These are phyloP conservation scores for Sander lucioperca DNA, from an alignment of 2,113 vertebrate genomes.

Conservation along the genomic window DNA sequence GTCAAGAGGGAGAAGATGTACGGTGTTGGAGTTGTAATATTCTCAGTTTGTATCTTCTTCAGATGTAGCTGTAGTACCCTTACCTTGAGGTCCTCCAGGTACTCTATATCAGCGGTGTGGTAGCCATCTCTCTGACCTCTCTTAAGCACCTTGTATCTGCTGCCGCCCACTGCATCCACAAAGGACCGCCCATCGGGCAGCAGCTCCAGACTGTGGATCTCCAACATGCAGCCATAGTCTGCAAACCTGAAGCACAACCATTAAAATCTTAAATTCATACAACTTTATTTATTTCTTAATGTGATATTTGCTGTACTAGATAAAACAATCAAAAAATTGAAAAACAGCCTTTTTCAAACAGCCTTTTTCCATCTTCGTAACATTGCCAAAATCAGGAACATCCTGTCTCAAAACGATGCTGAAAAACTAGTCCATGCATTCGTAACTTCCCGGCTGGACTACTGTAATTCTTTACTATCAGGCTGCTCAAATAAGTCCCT, in stretches of 20 bases:
- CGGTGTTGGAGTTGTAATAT: not conserved
- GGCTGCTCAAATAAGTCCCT: too few relatives aligned
- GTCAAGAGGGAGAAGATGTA: not conserved
- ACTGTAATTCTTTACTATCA: too few relatives aligned
- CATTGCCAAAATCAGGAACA: too few relatives aligned
- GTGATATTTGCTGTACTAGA: not conserved
- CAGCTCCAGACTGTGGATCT: constrained; percentile 86
- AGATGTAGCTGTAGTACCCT: not conserved
- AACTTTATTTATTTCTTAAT: not conserved
- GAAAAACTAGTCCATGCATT: too few relatives aligned
- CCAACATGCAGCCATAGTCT: constrained; percentile 91
- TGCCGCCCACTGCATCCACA: constrained; percentile 88
- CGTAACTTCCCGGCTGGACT: too few relatives aligned
- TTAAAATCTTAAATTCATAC: not conserved
- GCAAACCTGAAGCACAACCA: constrained; percentile 84
- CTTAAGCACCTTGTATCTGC: constrained; percentile 88
- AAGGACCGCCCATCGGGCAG: constrained; percentile 89
- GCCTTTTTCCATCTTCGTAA: too few relatives aligned
- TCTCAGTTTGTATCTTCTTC: not conserved
- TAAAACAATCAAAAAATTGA: not conserved
- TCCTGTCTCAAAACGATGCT: too few relatives aligned
- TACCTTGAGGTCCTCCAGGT: constrained; percentile 89
- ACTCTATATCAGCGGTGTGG: constrained; percentile 91
- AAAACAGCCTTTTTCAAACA: too few relatives aligned
- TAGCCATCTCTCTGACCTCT: constrained; percentile 90